phyloP scores from a whole-genome alignment of 2,113 vertebrate species.

The Chlamydotis undulata region DNA sequence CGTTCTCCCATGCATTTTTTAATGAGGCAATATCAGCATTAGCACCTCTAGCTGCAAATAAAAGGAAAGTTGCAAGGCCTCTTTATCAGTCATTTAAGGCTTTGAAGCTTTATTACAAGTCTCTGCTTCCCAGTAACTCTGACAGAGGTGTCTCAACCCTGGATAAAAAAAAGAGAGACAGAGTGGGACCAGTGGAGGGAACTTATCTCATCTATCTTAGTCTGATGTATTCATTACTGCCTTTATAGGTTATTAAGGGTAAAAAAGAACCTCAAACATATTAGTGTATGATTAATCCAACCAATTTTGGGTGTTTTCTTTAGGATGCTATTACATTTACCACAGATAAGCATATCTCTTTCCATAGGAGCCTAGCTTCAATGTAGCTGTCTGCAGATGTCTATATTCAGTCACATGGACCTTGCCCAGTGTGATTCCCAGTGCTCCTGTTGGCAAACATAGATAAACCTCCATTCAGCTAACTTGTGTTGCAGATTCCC shows the following conservation, averaged over 20 bases:
- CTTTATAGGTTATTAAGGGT: neutral
- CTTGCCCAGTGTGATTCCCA: neutral
- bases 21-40: neutral
- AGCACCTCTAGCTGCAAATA: neutral
- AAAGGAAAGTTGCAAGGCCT: neutral
- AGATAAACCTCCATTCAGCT: neutral
- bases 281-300: neutral
- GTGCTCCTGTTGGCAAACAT: neutral
- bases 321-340: neutral
- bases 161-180: neutral
- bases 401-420: neutral
- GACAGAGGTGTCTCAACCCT: neutral
- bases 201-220: neutral
- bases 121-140: neutral
- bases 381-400: neutral
- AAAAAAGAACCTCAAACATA: neutral
- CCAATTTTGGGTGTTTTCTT: neutral
- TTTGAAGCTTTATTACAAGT: neutral
- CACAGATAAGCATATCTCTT: neutral
- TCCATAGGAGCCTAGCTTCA: neutral
- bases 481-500: neutral
- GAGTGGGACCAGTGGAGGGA: neutral
- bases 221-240: neutral
- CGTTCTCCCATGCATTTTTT: neutral
- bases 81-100: neutral